Base-by-base conservation (phyloP, 2,888 invertebrate species). In the Stegana nigrithorax region DNA sequence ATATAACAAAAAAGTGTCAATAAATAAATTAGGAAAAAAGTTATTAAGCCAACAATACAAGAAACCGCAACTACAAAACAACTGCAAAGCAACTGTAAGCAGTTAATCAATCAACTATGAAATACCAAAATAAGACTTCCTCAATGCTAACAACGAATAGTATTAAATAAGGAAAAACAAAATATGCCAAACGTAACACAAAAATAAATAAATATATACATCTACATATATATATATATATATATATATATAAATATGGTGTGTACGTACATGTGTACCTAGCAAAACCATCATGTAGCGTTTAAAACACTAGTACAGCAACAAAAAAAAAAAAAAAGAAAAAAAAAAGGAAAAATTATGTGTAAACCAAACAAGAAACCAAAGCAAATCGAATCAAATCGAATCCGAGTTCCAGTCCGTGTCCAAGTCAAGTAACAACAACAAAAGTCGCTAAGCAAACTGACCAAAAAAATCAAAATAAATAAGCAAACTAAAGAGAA, bases 401-500 rank as follows among this genome's bases (percentile, higher is more conserved):
- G 23, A 51, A 51, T 4, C 51, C 17, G 5, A 51, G n/a, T n/a
- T n/a, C n/a, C n/a, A n/a, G n/a, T n/a, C n/a, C n/a, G n/a, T n/a
- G n/a, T n/a, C n/a, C n/a, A n/a, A n/a, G n/a, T n/a, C n/a, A n/a
- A 26, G 29, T 14, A 26, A 51, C 14, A 27, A 51, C 25, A 51
- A 45, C 17, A 45, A 45, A 21, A 45, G 10, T 8, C 19, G 19
- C 3, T 5, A 23, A 42, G 7, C 14, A 45, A 45, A 45, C 45
- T 50, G 50, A 12, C 50, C 50, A 50, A 50, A 26, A 50, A 23
- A 25, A 32, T 12, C 2, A 32, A 2, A 5, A 32, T 12, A 32
- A 2, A 2, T n/a, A 32, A 32, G 3, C 10, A 32, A 32, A 5
- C n/a, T 4, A 72, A 76, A 23, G 8, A 47, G 6, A 47, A 47